Conservation (phyloP, 2,888 invertebrate genomes). For the Parasteatoda lunata region DNA sequence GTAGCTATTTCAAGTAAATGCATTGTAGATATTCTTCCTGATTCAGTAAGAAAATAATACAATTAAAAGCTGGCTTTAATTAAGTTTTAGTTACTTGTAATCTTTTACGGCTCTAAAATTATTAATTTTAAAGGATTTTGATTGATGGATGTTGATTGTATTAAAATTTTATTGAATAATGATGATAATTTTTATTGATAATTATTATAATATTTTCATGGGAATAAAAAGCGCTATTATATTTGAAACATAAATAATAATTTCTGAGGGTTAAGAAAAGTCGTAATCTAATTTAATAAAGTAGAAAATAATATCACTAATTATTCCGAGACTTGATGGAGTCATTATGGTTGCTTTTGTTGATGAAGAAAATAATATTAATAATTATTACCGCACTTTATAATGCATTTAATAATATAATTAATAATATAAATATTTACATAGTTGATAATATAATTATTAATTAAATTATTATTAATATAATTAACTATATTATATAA, state of each 20-base stretch:
- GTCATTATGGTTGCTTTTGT: slow-evolving; percentile 57
- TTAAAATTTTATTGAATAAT: too few relatives aligned
- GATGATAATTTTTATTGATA: too few relatives aligned
- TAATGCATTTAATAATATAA: neutral
- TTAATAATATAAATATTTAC: neutral
- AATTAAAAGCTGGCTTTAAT: too few relatives aligned
- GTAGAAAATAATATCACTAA: slow-evolving; percentile 40
- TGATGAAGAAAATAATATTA: slow-evolving; percentile 16
- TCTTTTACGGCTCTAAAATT: too few relatives aligned
- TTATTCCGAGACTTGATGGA: slow-evolving; percentile 31
- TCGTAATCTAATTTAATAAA: slow-evolving; percentile 7
- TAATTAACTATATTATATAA: neutral
- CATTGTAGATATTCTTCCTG: too few relatives aligned
- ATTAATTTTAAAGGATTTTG: too few relatives aligned
- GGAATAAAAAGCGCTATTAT: too few relatives aligned
- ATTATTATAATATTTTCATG: too few relatives aligned
- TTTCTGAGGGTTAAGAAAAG: neutral
- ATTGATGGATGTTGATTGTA: too few relatives aligned
- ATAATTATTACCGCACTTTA: neutral
- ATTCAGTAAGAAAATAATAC: too few relatives aligned
- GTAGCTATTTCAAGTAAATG: too few relatives aligned
- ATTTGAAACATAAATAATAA: neutral
- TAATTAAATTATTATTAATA: neutral
- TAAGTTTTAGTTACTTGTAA: too few relatives aligned
- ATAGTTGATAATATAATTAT: neutral